Evolutionary conservation across 1,140 invertebrate genomes (phyloP), one percentile per base, ranked within the genome.

Genomic region (Cyclargus thomasi): DNA sequence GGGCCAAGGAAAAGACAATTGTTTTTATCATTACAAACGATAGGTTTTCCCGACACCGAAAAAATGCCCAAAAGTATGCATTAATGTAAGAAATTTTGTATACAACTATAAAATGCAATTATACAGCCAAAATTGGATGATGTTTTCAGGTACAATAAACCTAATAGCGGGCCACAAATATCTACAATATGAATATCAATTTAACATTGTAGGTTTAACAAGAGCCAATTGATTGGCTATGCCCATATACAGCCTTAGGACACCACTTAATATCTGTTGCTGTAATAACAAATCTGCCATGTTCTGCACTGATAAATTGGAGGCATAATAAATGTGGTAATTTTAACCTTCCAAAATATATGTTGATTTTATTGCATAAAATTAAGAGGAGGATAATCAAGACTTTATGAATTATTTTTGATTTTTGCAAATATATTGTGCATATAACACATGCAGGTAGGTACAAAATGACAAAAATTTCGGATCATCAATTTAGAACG

Each of bases 201-300:
- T 59, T 59, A 59, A 20, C 20, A 59, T 59, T 59, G 55, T 59
- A 21, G 20, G 18, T 59, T 20, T 21, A 59, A 59, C 55, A 59
- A 59, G 55, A 59, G 20, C 55, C 55, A 20, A 11, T 20, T 59
- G 55, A 59, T 59, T 59, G 55, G 20, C 18, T 59, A 18, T 59
- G 55, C 20, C 55, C 55, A 11, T 59, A 59, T 21, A 59, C 18
- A 21, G 55, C 55, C 55, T 21, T 18, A 59, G 55, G 55, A 59
- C 18, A 59, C 20, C 18, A 21, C 10, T 59, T 59, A 59, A 59
- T 59, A 20, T 21, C 55, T 18, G 18, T 59, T 21, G 20, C 55
- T 8, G 18, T 20, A 59, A 11, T 11, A 20, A 59, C 55, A 59
- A 59, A 59, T 59, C 55, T 20, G 55, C 55, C 17, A 20, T 59